These are phyloP conservation scores for Tetrax tetrax DNA, from an alignment of 2,113 vertebrate genomes.

Conservation along the genomic window DNA sequence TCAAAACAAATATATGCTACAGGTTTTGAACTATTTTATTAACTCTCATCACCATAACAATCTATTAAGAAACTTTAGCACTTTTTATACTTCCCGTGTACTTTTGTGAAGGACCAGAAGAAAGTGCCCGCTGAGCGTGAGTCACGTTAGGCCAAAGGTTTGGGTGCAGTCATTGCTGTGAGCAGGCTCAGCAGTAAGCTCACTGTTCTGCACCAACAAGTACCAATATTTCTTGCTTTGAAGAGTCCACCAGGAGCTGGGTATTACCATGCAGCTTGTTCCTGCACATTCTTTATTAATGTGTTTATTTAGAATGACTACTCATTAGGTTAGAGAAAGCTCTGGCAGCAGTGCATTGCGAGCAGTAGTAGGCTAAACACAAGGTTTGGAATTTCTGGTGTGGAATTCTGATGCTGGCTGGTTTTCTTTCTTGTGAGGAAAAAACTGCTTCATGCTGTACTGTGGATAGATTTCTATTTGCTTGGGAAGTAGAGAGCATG, in stretches of 20 bases:
- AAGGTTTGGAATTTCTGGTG: background rate
- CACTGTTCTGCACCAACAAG: background rate
- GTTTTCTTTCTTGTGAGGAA: background rate
- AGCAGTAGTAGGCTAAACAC: background rate
- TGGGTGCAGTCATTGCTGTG: background rate
- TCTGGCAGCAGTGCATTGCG: rapidly evolving
- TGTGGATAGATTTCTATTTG: background rate
- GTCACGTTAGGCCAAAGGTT: background rate
- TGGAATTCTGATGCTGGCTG: background rate
- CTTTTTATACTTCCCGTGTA: background rate
- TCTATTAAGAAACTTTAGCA: background rate
- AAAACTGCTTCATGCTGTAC: background rate
- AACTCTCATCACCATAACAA: background rate
- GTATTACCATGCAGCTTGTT: background rate
- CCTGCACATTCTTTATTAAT: background rate
- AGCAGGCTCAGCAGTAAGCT: background rate
- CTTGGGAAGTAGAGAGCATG: background rate
- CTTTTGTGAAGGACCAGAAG: background rate
- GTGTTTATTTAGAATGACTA: background rate
- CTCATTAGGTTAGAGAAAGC: background rate
- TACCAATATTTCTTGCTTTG: background rate
- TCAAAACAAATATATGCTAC: background rate
- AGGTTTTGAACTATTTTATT: background rate
- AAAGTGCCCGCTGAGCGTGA: background rate
- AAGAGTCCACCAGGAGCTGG: background rate